Conservation (phyloP, 2,888 invertebrate species). For the Dioctria rufipes region DNA sequence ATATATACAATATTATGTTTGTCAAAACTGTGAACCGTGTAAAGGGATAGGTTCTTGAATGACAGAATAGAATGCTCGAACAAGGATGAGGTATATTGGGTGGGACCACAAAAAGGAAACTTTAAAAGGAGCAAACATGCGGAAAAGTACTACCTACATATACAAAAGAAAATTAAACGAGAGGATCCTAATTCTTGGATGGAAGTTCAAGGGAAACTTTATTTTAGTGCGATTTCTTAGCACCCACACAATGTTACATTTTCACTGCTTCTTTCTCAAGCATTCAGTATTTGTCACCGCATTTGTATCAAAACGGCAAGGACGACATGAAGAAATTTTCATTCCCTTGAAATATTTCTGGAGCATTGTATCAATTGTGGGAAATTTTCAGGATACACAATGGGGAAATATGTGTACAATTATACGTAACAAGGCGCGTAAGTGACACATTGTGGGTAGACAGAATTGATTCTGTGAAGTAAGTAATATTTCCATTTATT, state of each 20-base stretch:
- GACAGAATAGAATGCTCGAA: slow-evolving; percentile 7
- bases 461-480: too few relatives aligned
- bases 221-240: slow-evolving; percentile 29
- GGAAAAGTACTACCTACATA: slow-evolving; percentile 50
- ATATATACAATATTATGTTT: neutral
- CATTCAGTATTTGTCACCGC: too few relatives aligned
- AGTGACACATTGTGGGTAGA: too few relatives aligned
- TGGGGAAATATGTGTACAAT: slow-evolving; percentile 23
- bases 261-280: neutral
- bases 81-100: neutral
- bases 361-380: slow-evolving; percentile 41
- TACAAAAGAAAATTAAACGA: slow-evolving; percentile 54
- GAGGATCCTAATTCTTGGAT: slow-evolving; percentile 50
- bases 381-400: slow-evolving; percentile 22
- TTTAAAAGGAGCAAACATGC: slow-evolving; percentile 56
- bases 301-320: too few relatives aligned
- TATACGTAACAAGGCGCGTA: too few relatives aligned
- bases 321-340: too few relatives aligned
- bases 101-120: slow-evolving; percentile 41
- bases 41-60: slow-evolving; percentile 3
- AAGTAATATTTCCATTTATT: too few relatives aligned
- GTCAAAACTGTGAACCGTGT: slow-evolving; percentile 38
- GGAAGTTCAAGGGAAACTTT: slow-evolving; percentile 40
- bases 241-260: neutral
- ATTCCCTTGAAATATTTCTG: slow-evolving; percentile 14